phyloP scores from a whole-genome alignment of 2,888 invertebrate species.

The Callyntrura sp. region DNA sequence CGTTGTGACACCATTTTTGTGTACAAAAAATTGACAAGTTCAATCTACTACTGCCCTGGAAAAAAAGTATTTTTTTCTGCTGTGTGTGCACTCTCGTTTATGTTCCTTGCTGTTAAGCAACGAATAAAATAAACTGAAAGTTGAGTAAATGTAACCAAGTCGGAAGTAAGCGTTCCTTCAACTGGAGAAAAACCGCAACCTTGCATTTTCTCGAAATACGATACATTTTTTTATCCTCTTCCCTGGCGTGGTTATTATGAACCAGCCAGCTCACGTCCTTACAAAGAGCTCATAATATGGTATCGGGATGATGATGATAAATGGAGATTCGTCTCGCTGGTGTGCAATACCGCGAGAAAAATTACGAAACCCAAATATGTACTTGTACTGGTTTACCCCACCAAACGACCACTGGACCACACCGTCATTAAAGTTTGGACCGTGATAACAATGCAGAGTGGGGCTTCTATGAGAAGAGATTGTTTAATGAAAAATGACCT shows the following conservation, averaged over 20 bases:
- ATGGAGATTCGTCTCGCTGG: background rate
- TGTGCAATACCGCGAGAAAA: background rate
- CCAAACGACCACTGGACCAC: too few relatives aligned
- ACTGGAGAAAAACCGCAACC: slow-evolving; percentile 39
- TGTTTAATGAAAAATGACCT: background rate
- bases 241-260: background rate
- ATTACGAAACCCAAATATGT: slow-evolving; percentile 9
- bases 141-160: background rate
- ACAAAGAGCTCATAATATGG: background rate
- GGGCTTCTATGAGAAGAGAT: background rate
- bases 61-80: background rate
- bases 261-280: background rate
- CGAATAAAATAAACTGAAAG: background rate
- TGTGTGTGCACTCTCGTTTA: background rate
- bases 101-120: background rate
- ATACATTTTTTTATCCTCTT: slow-evolving; percentile 1
- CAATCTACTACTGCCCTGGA: too few relatives aligned
- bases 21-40: too few relatives aligned
- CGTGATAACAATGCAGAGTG: too few relatives aligned
- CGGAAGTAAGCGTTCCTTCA: too few relatives aligned
- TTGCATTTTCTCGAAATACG: slow-evolving; percentile 45
- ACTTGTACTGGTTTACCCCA: background rate
- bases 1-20: too few relatives aligned
- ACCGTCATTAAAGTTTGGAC: too few relatives aligned
- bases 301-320: too few relatives aligned